phyloP scores from a whole-genome alignment of 1,140 invertebrate species.

The Drosophila sturtevanti region DNA sequence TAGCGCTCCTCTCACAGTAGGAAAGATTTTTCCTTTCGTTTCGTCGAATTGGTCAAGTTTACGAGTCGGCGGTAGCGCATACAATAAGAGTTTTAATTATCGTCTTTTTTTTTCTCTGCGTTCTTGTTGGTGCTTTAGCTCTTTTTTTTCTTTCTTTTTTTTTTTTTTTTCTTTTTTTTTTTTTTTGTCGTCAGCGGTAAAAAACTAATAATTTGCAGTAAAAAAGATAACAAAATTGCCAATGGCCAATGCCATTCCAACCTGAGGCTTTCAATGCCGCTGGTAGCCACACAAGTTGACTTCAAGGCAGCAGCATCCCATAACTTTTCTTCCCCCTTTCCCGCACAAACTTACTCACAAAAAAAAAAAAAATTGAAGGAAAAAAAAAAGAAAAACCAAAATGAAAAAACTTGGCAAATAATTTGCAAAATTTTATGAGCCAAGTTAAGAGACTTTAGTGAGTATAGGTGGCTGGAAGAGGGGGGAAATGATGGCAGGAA shows the following conservation, averaged over 20 bases:
- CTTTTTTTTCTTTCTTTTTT: background rate
- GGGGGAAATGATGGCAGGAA: conserved; percentile 55
- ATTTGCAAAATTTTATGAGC: conserved; percentile 76
- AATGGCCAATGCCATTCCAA: conserved; percentile 47
- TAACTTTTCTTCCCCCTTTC: conserved; percentile 42
- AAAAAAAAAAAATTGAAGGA: conserved; percentile 44
- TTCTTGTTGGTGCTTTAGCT: conserved; percentile 3
- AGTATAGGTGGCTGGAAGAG: conserved; percentile 20
- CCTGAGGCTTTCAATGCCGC: conserved; percentile 1
- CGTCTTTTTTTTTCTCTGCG: conserved; percentile 36
- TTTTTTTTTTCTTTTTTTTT: background rate
- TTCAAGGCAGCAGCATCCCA: conserved; percentile 38
- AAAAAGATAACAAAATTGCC: conserved; percentile 77
- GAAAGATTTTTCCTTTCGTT: conserved; percentile 20
- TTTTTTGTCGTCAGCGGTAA: conserved; percentile 70
- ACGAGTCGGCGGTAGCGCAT: conserved; percentile 67
- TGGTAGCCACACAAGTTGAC: conserved; percentile 69
- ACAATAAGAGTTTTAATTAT: conserved; percentile 79
- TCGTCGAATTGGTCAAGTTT: conserved; percentile 30
- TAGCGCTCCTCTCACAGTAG: conserved; percentile 18
- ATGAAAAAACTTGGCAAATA: conserved; percentile 71
- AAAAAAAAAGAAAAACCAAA: conserved; percentile 42
- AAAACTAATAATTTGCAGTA: conserved; percentile 80
- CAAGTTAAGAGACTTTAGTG: conserved; percentile 9
- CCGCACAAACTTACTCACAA: background rate